Evolutionary conservation across 2,797 vertebrate genomes (phyloP), one percentile per base, ranked within the genome.

Genomic region (Phylloscopus collybita): DNA sequence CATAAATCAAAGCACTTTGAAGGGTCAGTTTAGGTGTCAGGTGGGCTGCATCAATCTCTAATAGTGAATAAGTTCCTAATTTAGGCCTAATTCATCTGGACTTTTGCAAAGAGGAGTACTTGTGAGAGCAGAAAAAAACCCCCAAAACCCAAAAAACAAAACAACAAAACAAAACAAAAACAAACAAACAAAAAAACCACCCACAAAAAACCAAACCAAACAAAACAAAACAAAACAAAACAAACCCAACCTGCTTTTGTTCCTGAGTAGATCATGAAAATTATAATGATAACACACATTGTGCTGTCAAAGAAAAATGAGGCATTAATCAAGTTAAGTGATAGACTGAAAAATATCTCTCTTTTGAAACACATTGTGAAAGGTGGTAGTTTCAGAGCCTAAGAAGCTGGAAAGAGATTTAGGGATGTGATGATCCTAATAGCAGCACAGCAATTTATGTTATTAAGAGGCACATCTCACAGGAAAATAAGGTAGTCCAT

Each of bases 281-380:
- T 89, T 59, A 69, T 80, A 88, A 93, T 90, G 85, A 80, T 83
- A 86, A 89, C 25, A 90, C 79, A 92, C 47, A 74, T 83, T 84
- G 80, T 90, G 27, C 92, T 97, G 92, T 95, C 95, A 96, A 78
- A 92, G 75, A 56, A 88, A 95, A 90, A 88, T 79, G 86, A 95
- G 65, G 59, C 4, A 2, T 65, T 91, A 93, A 95, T 96, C 6
- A 10, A 95, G 83, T 74, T 91, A 94, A 94, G 42, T 74, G 65
- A 94, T 65, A 92, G 84, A 62, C n/a, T 91, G 78, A 82, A 91
- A 93, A 92, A 78, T 69, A 69, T 16, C 32, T 53, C 29, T n/a
- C 64, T 73, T 88, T 91, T 70, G 18, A 92, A 93, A 71, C 2
- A 78, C 66, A 57, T 51, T 59, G 23, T 88, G 53, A 72, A 85